These are phyloP conservation scores for Macquaria australasica DNA, from an alignment of 2,113 vertebrate genomes.

Conservation along the genomic window DNA sequence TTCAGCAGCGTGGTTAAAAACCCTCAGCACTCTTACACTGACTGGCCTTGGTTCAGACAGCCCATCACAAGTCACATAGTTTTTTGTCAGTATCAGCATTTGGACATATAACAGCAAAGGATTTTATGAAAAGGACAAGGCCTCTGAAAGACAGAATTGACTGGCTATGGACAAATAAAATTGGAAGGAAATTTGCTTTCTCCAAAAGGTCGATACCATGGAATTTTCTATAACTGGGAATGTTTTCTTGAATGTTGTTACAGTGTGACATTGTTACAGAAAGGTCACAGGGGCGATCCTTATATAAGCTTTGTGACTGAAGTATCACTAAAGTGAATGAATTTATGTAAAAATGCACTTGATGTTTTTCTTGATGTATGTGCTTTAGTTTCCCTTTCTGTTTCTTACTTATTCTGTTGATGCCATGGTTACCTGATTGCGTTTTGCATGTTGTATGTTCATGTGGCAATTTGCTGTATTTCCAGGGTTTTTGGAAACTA, in stretches of 20 bases:
- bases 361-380: background rate
- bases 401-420: background rate
- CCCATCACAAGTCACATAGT: conserved; percentile 7
- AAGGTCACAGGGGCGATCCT: background rate
- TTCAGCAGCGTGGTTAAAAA: conserved; percentile 19
- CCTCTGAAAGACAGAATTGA: background rate
- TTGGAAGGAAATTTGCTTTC: no score
- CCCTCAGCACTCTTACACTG: background rate
- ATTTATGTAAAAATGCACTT: background rate
- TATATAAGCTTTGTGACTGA: background rate
- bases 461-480: background rate
- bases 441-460: background rate
- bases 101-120: background rate
- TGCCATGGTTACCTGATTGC: background rate
- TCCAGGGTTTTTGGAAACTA: background rate
- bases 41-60: conserved; percentile 5
- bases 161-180: background rate
- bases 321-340: background rate
- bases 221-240: background rate
- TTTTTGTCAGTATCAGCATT: conserved; percentile 7
- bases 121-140: background rate
- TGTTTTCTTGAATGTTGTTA: background rate
- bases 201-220: no score
- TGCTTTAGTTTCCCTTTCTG: background rate
- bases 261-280: background rate